Evolutionary conservation across 2,888 invertebrate species (phyloP).

Genomic region (Dendrolimus houi): DNA sequence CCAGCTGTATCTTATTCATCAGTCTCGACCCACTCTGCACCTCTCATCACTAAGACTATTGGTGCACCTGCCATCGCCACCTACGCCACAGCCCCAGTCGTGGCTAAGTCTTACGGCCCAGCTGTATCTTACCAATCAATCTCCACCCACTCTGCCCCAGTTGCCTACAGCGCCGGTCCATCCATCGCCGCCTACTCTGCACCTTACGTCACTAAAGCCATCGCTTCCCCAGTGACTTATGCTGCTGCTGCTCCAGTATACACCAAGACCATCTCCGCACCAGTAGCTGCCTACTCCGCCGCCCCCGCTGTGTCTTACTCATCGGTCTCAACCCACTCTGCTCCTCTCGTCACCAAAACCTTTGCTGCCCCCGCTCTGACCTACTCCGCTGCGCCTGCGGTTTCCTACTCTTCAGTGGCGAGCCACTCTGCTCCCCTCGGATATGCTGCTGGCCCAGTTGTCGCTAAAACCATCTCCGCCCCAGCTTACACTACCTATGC

Average conservation of each 20-base stretch:
- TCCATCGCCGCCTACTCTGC: constrained; percentile 10
- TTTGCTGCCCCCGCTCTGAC: constrained; percentile 38
- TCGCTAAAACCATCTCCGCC: constrained; percentile 15
- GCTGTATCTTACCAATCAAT: constrained; percentile 33
- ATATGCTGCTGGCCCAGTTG: constrained; percentile 28
- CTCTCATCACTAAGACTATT: constrained; percentile 22
- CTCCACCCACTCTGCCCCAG: constrained; percentile 47
- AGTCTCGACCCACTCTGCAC: constrained; percentile 1
- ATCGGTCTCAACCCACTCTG: constrained; percentile 48
- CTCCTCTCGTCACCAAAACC: constrained; percentile 42
- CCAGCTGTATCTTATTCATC: constrained; percentile 34
- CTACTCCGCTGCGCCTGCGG: constrained; percentile 76
- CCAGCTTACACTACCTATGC: constrained; percentile 18
- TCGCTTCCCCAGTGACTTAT: constrained; percentile 21
- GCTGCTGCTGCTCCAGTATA: constrained; percentile 54
- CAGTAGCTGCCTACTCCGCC: constrained; percentile 47
- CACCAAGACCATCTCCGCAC: constrained; percentile 32
- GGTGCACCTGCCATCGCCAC: constrained; percentile 24
- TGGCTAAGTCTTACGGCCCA: constrained; percentile 39
- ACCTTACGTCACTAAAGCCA: constrained; percentile 15
- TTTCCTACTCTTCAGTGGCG: constrained; percentile 72
- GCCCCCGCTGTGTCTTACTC: constrained; percentile 42
- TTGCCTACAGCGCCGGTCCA: constrained; percentile 27
- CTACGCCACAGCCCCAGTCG: constrained; percentile 30
- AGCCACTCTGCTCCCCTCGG: constrained; percentile 3